Percentiles rank a stretch among this genome's conserved stretches.
These are phyloP conservation scores for Acrobasis suavella DNA, from an alignment of 2,888 invertebrate genomes.

Conservation along the genomic window DNA sequence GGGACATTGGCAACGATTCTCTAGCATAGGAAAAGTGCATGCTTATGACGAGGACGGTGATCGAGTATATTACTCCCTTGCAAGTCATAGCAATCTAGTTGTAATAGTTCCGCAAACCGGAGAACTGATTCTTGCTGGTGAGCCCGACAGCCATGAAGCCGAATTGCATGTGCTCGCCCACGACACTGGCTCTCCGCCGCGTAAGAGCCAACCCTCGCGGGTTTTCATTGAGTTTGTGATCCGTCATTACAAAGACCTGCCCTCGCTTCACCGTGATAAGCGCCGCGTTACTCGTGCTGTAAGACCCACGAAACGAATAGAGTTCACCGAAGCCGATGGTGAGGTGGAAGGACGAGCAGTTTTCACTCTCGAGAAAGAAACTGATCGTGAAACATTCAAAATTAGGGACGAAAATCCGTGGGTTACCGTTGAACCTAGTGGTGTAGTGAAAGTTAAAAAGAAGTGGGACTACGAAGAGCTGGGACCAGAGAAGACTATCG, in stretches of 20 bases:
- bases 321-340: slow-evolving; percentile 95
- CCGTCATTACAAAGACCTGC: slow-evolving; percentile 82
- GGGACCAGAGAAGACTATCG: slow-evolving; percentile 96
- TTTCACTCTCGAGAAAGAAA: slow-evolving; percentile 95
- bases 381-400: slow-evolving; percentile 95
- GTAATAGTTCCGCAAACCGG: slow-evolving; percentile 97
- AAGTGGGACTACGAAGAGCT: slow-evolving; percentile 98
- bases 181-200: slow-evolving; percentile 89
- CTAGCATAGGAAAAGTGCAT: slow-evolving; percentile 91
- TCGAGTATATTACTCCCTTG: slow-evolving; percentile 92
- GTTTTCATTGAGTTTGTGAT: slow-evolving; percentile 88
- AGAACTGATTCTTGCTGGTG: slow-evolving; percentile 91
- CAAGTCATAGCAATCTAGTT: slow-evolving; percentile 90
- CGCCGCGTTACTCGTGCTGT: slow-evolving; percentile 93
- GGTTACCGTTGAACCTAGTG: slow-evolving; percentile 96
- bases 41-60: slow-evolving; percentile 97
- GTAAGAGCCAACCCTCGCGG: slow-evolving; percentile 87
- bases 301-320: slow-evolving; percentile 96
- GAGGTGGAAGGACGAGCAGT: slow-evolving; percentile 93
- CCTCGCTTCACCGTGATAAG: slow-evolving; percentile 86
- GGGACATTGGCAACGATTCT: slow-evolving; percentile 89
- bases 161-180: slow-evolving; percentile 91
- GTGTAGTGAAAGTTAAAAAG: slow-evolving; percentile 95
- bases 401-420: slow-evolving; percentile 96
- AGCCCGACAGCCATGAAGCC: slow-evolving; percentile 86